Evolutionary conservation across 2,797 vertebrate species (phyloP).

Genomic region (Petrocephalus schoutedeni): DNA sequence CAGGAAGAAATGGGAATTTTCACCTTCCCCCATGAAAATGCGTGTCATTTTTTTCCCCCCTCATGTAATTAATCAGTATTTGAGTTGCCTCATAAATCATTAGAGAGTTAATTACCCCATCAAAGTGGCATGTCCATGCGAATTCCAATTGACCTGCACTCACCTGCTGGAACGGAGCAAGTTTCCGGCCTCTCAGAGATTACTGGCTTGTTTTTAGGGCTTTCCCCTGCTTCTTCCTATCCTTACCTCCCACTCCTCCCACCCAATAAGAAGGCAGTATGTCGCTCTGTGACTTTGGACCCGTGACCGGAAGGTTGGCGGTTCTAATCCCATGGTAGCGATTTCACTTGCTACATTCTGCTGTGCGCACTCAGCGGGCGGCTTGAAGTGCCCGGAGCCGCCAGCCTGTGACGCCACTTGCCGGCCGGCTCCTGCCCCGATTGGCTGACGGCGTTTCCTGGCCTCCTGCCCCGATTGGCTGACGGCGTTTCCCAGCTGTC

Average conservation of each 20-base stretch:
- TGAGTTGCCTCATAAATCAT: constrained; percentile 19
- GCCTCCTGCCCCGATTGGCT: no score
- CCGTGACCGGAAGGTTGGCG: not conserved
- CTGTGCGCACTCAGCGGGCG: not conserved
- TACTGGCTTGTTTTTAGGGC: not conserved
- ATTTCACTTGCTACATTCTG: not conserved
- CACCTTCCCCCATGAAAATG: not conserved
- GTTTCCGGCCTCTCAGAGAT: not conserved
- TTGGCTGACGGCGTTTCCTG: not conserved
- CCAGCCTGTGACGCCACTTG: not conserved
- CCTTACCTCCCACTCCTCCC: not conserved
- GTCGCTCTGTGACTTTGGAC: not conserved
- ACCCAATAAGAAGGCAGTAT: not conserved
- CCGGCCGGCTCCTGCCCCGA: not conserved
- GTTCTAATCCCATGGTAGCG: not conserved
- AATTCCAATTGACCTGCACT: not conserved
- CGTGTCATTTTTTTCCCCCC: not conserved
- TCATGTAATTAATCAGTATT: not conserved
- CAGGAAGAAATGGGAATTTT: not conserved
- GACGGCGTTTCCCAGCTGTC: not conserved
- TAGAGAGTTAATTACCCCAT: constrained; percentile 14
- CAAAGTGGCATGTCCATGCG: not conserved
- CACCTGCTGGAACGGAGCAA: not conserved
- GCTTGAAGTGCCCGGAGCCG: not conserved
- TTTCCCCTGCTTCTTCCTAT: not conserved